These are phyloP conservation scores for Schrankia costaestrigalis DNA, from an alignment of 2,888 invertebrate genomes.

Conservation along the genomic window DNA sequence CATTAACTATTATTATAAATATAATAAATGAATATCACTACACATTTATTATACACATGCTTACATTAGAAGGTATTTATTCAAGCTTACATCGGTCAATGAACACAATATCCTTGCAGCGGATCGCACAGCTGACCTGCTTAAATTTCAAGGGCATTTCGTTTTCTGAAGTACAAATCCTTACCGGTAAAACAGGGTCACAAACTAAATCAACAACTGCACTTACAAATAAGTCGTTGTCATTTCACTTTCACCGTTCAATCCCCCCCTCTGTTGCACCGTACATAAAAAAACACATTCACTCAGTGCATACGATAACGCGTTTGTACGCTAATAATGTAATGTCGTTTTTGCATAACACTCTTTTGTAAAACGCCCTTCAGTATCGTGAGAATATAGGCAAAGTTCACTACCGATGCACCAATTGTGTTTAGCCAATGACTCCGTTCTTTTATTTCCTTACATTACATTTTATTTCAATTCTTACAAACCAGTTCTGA, in stretches of 20 bases:
- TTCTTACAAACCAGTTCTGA: constrained; percentile 42
- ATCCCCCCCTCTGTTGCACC: constrained; percentile 13
- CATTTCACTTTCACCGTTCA: constrained; percentile 22
- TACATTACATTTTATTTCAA: constrained; percentile 29
- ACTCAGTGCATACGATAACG: constrained; percentile 27
- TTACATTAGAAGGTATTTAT: no score
- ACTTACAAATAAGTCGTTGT: no score
- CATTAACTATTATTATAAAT: no score
- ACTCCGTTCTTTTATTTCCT: constrained; percentile 34
- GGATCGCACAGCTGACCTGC: no score
- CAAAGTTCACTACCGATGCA: constrained; percentile 68
- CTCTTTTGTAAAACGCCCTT: constrained; percentile 51
- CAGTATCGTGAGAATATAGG: constrained; percentile 69
- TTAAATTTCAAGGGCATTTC: no score
- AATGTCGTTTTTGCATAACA: constrained; percentile 53
- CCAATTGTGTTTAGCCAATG: constrained; percentile 38
- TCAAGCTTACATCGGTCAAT: no score
- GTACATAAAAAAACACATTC: constrained; percentile 21
- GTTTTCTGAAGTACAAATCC: no score
- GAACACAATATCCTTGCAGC: no score
- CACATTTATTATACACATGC: no score
- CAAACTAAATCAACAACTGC: constrained; percentile 1
- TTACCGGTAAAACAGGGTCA: no score
- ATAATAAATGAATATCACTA: no score
- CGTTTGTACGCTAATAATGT: constrained; percentile 45